These are phyloP conservation scores for Tokudaia tokunoshimensis DNA, from an alignment of 2,797 vertebrate genomes.

Conservation along the genomic window DNA sequence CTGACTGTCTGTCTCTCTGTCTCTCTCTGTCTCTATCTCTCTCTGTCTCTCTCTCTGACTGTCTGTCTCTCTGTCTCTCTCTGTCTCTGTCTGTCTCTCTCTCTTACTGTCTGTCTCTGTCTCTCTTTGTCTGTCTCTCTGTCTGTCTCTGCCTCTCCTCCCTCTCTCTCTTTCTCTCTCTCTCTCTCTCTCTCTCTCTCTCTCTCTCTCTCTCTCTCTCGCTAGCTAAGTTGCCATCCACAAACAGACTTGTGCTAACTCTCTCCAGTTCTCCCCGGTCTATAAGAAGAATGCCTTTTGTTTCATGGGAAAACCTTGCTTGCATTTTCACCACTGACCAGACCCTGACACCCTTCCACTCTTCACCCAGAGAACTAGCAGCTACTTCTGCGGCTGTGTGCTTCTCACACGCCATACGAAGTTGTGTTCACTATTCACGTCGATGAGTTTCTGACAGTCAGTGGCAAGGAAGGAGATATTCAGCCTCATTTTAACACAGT, in stretches of 20 bases:
- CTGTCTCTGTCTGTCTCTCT: too few relatives aligned
- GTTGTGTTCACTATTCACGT: not conserved
- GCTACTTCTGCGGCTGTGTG: not conserved
- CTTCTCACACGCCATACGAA: not conserved
- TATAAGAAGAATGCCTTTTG: not conserved
- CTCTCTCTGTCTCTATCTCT: too few relatives aligned
- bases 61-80: too few relatives aligned
- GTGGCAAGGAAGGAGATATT: not conserved
- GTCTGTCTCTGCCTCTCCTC: too few relatives aligned
- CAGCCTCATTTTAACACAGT: not conserved
- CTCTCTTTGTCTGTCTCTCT: too few relatives aligned
- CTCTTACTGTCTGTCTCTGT: too few relatives aligned
- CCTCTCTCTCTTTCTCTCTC: too few relatives aligned
- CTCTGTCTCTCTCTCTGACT: too few relatives aligned
- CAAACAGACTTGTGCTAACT: not conserved
- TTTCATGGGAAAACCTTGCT: not conserved
- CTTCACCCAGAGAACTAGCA: not conserved
- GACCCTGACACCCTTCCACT: not conserved
- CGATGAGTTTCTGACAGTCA: not conserved
- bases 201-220: too few relatives aligned
- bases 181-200: too few relatives aligned
- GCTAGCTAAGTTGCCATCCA: not conserved
- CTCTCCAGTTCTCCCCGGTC: not conserved
- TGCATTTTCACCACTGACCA: not conserved
- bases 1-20: too few relatives aligned